Base-by-base conservation (phyloP, 2,888 invertebrate species). In the Xestobium rufovillosum region DNA sequence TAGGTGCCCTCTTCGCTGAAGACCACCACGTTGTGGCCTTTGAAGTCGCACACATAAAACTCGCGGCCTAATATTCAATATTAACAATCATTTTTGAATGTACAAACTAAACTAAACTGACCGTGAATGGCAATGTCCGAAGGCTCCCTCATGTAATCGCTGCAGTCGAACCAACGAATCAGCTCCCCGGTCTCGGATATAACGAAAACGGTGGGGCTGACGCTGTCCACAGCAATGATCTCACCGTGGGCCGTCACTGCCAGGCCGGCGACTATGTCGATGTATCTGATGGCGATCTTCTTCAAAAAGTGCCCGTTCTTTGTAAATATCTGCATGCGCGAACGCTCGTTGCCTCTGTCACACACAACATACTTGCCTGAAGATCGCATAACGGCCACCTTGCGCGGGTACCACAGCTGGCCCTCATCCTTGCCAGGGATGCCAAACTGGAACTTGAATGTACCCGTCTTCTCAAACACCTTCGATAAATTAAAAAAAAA, bases 21-120 rank as follows among this genome's bases (percentile, higher is more conserved):
- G 31, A 95, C 94, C 14, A 94, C 94, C 35, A 95, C 94, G 67
- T 94, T 94, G 69, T 95, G 95, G 34, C 94, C 95, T 69, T 96
- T 96, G 67, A 95, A 96, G 69, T 96, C 95, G 67, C 95, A 96
- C 42, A 96, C 91, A 68, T 89, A 96, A 66, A 89, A 92, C 66
- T 89, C 88, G 61, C 84, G 85, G 56, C 87, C 88, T 88, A 65
- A 14, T 63, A 38, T 41, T 44, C 39, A 36, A 19, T 41, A 27
- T 51, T 41, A 42, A 26, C n/a, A 36, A 30, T 34, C 3, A 12
- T 13, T 19, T 19, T 19, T 19, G 23, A 19, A 19, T 19, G 23
- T n/a, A 19, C 23, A 19, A 19, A 8, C 23, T 19, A 19, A 8
- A 8, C 6, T 19, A 19, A 11, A 58, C 67, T 70, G 68, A 81